Evolutionary conservation across 2,113 vertebrate genomes (phyloP), one percentile per base, ranked within the genome.

Genomic region (Hydrochoerus hydrochaeris): DNA sequence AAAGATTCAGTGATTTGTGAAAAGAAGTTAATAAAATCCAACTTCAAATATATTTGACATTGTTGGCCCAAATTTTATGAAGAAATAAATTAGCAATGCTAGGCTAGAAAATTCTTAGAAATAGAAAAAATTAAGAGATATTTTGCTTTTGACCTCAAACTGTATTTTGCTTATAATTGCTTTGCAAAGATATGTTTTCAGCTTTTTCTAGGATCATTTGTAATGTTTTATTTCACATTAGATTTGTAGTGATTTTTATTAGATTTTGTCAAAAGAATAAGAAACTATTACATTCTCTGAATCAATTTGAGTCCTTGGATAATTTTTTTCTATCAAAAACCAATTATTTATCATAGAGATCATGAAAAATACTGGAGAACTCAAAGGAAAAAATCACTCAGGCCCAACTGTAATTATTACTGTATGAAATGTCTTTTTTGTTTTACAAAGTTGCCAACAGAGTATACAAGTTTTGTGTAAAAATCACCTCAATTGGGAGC

Each of bases 21-120:
- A 92, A 87, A 92, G 46, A 65, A 83, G 17, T 82, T 87, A 90
- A 71, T 75, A 85, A 94, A 90, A 83, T 80, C 14, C 85, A 41
- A 71, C 82, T 89, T 95, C 46, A 69, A 82, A 62, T 82, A 52
- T 44, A 5, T 93, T 62, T 73, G 28, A 85, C 26, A 90, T 60
- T 82, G 54, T 78, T 84, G 67, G 20, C 20, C 52, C 41, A 90
- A 77, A 78, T 83, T 89, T 13, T 78, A 11, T 78, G 52, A 92
- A 92, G 35, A 82, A 16, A 62, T 65, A n/a, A 57, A 28, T 67
- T 46, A 58, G 1, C 81, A 4, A 5, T 13, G 5, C 41, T 82
- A 62, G 49, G 22, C 60, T 57, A 92, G 60, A 94, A 87, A 90
- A 95, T 32, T 38, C 54, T 77, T 92, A 92, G 75, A 91, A 87